Evolutionary conservation across 2,113 vertebrate genomes (phyloP).

Genomic region (Saccopteryx leptura): DNA sequence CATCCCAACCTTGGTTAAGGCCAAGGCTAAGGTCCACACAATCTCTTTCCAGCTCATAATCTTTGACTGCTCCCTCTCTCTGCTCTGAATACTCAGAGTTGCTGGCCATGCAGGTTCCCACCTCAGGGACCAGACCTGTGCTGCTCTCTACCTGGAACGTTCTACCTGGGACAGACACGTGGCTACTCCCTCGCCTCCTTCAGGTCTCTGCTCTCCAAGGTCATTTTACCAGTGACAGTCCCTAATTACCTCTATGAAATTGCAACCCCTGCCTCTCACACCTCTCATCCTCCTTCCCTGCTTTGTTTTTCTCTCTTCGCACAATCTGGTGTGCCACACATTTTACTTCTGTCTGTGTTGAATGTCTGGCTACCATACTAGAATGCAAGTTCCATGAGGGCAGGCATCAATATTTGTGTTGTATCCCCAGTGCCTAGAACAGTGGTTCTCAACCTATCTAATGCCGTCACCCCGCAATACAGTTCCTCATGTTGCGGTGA

Average conservation of each 20-base stretch:
- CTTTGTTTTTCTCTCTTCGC: neutral
- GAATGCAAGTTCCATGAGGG: neutral
- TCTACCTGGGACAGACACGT: neutral
- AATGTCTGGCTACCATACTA: neutral
- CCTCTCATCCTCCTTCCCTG: neutral
- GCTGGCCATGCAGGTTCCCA: neutral
- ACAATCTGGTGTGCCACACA: neutral
- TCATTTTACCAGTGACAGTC: neutral
- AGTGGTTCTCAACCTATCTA: too few species aligned
- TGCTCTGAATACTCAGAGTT: neutral
- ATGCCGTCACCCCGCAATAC: too few species aligned
- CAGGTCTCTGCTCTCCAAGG: neutral
- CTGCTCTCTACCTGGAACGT: neutral
- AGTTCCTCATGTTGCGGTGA: too few species aligned
- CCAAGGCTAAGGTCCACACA: neutral
- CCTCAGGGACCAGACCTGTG: too few species aligned
- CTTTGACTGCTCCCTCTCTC: neutral
- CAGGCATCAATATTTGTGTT: neutral
- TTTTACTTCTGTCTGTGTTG: neutral
- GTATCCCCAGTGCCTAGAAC: neutral
- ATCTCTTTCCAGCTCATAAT: neutral
- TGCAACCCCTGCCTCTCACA: neutral
- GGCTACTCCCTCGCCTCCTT: neutral
- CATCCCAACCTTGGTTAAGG: neutral
- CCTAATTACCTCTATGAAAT: neutral